Base-by-base conservation (phyloP, 2,888 invertebrate genomes). In the Amiota minor region DNA sequence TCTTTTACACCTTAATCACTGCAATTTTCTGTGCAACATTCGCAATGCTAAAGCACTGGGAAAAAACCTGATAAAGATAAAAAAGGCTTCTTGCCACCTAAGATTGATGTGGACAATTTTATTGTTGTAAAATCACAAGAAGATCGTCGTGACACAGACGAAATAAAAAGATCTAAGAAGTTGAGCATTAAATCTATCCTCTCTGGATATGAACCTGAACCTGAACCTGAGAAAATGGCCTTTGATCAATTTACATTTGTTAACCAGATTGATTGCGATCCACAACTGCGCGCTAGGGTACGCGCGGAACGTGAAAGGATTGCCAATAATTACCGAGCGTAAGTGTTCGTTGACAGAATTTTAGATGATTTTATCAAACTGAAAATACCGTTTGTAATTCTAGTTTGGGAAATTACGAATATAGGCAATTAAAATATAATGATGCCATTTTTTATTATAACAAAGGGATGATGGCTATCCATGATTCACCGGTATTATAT, bases 401-500 rank as follows among this genome's bases (percentile, higher is more conserved):
- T 47, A 80, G 80, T 14, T 0, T 67, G 55, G 83, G 83, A 6
- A 83, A 85, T 56, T 6, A 9, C 9, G 74, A 73, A 9, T 85
- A 75, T 61, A 81, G 85, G 10, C 73, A 49, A 1, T 47, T 50
- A 4, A 75, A 65, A 11, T 80, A 68, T 10, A 67, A 55, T 0
- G 6, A 0, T 12, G 83, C 83, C 45, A 65, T 76, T 2, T 18
- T 73, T 0, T n/a, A 72, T 9, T 83, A 85, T 20, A 78, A 56
- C 9, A 76, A 73, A 53, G 83, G 81, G 0, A 23, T 83, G 65
- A 12, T 47, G 0, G 77, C 79, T 18, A 73, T 83, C 1, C 46
- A 35, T 0, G 79, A 85, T 71, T 77, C 85, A 0, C 77, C 79
- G 1, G 83, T 83, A 2, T 71, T 83, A 0, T 82, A 84, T 55